Evolutionary conservation across 2,113 vertebrate species (phyloP).

Genomic region (Gyps fulvus): DNA sequence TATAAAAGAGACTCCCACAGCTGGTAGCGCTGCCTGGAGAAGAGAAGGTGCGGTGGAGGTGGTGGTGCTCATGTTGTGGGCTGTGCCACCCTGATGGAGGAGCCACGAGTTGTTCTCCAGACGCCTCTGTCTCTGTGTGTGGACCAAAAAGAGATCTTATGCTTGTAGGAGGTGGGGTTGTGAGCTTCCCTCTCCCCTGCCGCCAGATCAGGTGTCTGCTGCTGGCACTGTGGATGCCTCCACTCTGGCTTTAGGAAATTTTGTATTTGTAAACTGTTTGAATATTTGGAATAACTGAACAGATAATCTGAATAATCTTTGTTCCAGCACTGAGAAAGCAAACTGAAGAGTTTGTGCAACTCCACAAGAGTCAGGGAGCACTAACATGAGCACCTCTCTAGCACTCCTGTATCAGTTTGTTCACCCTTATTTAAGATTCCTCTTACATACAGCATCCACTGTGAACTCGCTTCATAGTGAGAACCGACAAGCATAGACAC

Average conservation of each 20-base stretch:
- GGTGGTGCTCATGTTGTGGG: background rate
- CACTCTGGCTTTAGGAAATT: background rate
- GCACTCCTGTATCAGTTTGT: background rate
- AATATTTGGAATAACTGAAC: background rate
- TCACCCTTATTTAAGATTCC: background rate
- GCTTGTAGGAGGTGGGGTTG: background rate
- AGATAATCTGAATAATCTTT: background rate
- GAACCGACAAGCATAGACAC: rapidly evolving
- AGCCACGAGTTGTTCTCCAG: background rate
- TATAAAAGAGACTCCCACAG: background rate
- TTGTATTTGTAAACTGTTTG: background rate
- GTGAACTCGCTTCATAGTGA: background rate
- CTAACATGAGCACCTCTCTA: background rate
- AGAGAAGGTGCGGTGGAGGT: background rate
- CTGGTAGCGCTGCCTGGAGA: background rate
- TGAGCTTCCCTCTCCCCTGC: background rate
- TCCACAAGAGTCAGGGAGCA: background rate
- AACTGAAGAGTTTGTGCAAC: background rate
- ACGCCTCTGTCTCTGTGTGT: rapidly evolving
- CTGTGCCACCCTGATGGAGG: background rate
- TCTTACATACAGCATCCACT: background rate
- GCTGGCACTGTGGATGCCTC: background rate
- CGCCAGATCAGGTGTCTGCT: background rate
- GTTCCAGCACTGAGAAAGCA: background rate
- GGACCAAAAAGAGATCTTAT: background rate